phyloP scores from a whole-genome alignment of 2,797 vertebrate genomes.

The Setipinna tenuifilis region DNA sequence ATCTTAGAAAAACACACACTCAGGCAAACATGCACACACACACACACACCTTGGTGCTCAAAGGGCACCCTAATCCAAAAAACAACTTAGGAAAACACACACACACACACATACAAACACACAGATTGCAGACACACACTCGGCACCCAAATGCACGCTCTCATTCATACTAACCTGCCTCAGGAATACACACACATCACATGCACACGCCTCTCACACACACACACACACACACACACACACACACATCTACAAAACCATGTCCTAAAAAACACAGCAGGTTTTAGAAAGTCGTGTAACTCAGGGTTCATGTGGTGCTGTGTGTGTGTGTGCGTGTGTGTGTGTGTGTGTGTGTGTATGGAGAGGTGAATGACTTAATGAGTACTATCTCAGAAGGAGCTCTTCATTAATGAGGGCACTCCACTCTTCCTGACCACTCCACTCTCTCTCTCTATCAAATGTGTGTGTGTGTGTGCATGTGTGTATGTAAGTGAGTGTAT shows the following conservation, averaged over 20 bases:
- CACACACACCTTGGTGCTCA: not conserved
- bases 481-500: not conserved
- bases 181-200: too few species aligned
- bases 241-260: not conserved
- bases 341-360: not conserved
- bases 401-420: too few species aligned
- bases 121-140: not conserved
- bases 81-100: not conserved
- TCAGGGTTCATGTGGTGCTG: too few species aligned
- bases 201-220: not conserved
- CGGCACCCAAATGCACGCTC: too few species aligned
- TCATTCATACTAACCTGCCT: too few species aligned
- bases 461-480: conserved; percentile 11
- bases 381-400: too few species aligned
- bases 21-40: not conserved
- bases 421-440: too few species aligned
- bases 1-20: not conserved
- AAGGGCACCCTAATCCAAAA: too few species aligned
- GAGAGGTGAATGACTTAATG: not conserved
- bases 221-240: too few species aligned
- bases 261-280: not conserved
- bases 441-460: not conserved
- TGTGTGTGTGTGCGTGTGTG: not conserved
- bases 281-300: too few species aligned
- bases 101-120: not conserved